Base-by-base conservation (phyloP, 64 coral and sea anemone species). In the Montipora sp. region DNA sequence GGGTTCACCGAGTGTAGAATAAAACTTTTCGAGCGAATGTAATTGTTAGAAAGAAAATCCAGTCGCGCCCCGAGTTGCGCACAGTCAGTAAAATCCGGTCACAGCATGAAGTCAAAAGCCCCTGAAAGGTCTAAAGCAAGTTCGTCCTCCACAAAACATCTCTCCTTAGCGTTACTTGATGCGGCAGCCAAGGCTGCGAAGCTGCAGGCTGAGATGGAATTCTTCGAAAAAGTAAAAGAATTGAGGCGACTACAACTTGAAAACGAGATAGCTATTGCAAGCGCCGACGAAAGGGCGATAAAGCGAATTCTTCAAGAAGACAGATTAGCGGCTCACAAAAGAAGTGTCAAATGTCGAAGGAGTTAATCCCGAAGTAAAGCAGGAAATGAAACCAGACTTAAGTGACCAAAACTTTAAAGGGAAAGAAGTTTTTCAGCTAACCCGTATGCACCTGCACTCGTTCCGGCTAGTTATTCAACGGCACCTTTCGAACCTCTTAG, bases 191-290 rank as follows among this genome's bases (percentile, higher is more conserved):
- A 80, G 61, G 75, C 89, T 44, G 89, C 89, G 6, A 79, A 90
- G 79, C 27, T 90, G 43, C 58, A 90, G 59, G 60, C 61, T 16
- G 89, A 90, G 48, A 22, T 90, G 12, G 53, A 90, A 77, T 67
- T 47, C 21, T 61, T 90, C 16, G 78, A 90, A 7, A 57, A 81
- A 9, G 89, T 50, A 9, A 90, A 58, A n/a, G 59, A 78, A 48
- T 81, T 80, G 16, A 80, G 78, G 69, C 77, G 78, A 13, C 80
- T 82, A 48, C 77, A 90, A 61, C 76, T 90, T 80, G 72, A 89
- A 59, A 89, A 78, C 45, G 87, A 89, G 50, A 21, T 77, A 43
- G 73, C 87, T 36, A 57, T 89, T 7, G 72, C 87, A 24, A 89
- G 21, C 48, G 87, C 74, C 19, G 71, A 89, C 8, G 72, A 87